Evolutionary conservation across 2,888 invertebrate species (phyloP).

Genomic region (Parthenolecanium corni): DNA sequence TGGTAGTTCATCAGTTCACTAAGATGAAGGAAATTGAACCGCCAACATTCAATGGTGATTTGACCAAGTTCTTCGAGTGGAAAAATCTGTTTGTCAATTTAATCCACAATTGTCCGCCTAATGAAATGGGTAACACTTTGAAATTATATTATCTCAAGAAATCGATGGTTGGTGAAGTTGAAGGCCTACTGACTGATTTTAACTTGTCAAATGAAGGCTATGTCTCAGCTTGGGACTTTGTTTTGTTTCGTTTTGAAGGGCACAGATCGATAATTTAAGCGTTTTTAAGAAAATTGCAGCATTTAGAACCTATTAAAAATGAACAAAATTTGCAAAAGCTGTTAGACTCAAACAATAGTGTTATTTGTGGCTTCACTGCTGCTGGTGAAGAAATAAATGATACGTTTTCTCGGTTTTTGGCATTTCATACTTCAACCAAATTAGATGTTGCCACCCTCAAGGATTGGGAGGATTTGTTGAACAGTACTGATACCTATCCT

Average conservation of each 20-base stretch:
- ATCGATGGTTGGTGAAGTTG: neutral
- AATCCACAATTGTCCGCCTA: neutral
- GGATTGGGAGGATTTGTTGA: too few species aligned
- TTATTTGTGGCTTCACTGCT: neutral
- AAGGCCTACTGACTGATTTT: neutral
- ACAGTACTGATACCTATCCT: neutral
- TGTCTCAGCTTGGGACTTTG: neutral
- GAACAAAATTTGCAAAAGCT: neutral
- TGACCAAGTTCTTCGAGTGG: too few species aligned
- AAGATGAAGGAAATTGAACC: neutral
- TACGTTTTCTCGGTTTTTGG: neutral
- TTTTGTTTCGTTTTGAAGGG: neutral
- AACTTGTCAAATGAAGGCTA: neutral
- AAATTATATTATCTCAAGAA: neutral
- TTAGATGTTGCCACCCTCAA: neutral
- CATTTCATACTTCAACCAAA: neutral
- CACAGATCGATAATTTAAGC: neutral
- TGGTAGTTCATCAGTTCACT: neutral
- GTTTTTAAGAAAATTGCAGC: neutral
- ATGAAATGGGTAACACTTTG: neutral
- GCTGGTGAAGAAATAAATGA: too few species aligned
- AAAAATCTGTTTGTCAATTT: neutral
- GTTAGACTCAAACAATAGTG: neutral
- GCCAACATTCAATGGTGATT: neutral
- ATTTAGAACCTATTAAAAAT: neutral